These are phyloP conservation scores for Chlorospingus semifuscus DNA, from an alignment of 2,797 vertebrate genomes.

Conservation along the genomic window DNA sequence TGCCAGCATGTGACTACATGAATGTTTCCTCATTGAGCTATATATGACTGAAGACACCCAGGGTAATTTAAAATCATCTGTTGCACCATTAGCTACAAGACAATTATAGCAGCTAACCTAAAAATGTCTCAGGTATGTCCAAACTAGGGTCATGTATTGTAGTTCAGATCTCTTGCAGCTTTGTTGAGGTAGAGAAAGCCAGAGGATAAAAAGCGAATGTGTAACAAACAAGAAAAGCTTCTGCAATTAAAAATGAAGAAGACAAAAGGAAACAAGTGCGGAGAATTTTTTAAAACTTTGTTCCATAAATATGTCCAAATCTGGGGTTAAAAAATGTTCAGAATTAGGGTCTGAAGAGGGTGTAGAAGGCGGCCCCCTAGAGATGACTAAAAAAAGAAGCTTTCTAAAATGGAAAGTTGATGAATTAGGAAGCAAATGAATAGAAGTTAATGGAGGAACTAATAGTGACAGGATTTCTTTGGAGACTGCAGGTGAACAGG, in stretches of 20 bases:
- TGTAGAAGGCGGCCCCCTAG: neutral
- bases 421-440: slow-evolving; percentile 4
- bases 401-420: neutral
- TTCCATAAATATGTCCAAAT: neutral
- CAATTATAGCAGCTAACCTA: neutral
- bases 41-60: neutral
- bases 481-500: neutral
- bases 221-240: neutral
- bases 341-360: neutral
- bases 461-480: neutral
- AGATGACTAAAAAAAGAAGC: neutral
- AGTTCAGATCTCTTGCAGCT: neutral
- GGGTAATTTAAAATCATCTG: neutral
- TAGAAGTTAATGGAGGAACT: neutral
- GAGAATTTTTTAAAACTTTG: neutral
- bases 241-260: neutral
- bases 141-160: neutral
- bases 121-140: neutral
- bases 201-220: neutral
- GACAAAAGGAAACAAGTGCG: neutral
- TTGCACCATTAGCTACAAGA: neutral
- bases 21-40: neutral
- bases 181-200: neutral
- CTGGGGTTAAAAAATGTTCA: neutral
- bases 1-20: neutral